Percentiles rank a stretch among this genome's conserved stretches.
Conservation (phyloP, 2,888 invertebrate genomes). For the Morpho achilles region DNA sequence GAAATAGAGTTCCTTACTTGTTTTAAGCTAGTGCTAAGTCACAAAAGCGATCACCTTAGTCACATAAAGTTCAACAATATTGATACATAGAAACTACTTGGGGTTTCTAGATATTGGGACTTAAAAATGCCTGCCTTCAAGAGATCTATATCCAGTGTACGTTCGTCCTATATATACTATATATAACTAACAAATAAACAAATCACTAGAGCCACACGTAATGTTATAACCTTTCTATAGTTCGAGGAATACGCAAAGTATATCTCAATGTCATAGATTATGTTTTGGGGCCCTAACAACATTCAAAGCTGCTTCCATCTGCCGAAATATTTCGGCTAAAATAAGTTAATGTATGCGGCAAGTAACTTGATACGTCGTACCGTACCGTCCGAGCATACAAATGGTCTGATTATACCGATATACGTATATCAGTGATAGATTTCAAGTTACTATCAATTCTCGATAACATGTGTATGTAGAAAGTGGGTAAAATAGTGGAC, state of each 20-base stretch:
- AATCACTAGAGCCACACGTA: too few species aligned
- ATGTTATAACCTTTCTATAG: neutral
- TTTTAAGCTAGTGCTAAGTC: too few species aligned
- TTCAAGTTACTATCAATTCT: slow-evolving; percentile 24
- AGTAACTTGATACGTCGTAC: slow-evolving; percentile 21
- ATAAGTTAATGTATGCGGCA: slow-evolving; percentile 20
- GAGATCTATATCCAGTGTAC: too few species aligned
- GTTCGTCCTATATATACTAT: too few species aligned
- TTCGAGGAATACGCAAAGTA: neutral
- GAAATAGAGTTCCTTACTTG: too few species aligned
- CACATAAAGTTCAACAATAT: too few species aligned
- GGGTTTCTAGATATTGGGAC: too few species aligned
- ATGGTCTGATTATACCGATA: slow-evolving; percentile 25
- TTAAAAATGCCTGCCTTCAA: too few species aligned
- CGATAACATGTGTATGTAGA: slow-evolving; percentile 7
- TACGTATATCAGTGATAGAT: slow-evolving; percentile 23
- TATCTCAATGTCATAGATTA: neutral
- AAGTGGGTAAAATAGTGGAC: too few species aligned
- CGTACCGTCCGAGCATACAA: slow-evolving; percentile 25
- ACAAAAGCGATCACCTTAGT: too few species aligned
- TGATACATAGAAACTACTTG: too few species aligned
- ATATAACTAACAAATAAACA: too few species aligned
- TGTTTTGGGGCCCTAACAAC: slow-evolving; percentile 9
- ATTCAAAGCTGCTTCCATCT: slow-evolving; percentile 6
- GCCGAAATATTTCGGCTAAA: slow-evolving; percentile 12